A percentile compares a stretch with the other conserved stretches of the same genome.
Conservation (phyloP, 2,113 vertebrate genomes). For the Notothenia rossii region DNA sequence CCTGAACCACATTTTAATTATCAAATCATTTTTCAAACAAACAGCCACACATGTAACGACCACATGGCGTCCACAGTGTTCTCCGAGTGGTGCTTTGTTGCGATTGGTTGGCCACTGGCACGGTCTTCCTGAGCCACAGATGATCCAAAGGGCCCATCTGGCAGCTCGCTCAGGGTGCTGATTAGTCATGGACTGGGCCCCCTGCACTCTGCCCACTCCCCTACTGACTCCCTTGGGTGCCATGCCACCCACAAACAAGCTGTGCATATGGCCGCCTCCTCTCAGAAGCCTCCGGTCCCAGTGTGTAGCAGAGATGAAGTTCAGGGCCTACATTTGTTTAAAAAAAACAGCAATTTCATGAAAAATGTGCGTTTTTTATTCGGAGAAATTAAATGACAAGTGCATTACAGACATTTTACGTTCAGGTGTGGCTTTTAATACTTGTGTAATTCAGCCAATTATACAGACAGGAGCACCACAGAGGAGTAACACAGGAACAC, state of each 20-base stretch:
- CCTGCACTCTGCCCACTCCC: background rate
- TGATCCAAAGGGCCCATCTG: constrained; percentile 24
- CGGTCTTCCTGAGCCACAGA: background rate
- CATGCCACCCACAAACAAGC: constrained; percentile 14
- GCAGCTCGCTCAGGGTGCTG: constrained; percentile 20
- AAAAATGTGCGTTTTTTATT: too few species aligned
- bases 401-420: too few species aligned
- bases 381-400: too few species aligned
- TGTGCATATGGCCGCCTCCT: constrained; percentile 2
- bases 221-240: constrained; percentile 13
- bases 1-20: background rate
- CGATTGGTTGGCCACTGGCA: constrained; percentile 2
- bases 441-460: too few species aligned
- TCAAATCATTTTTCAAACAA: background rate
- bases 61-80: background rate
- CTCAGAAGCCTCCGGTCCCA: background rate
- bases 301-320: background rate
- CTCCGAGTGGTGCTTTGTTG: background rate
- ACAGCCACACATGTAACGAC: background rate
- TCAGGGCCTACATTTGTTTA: background rate
- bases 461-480: too few species aligned
- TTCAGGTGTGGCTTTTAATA: too few species aligned
- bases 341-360: too few species aligned
- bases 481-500: too few species aligned
- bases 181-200: constrained; percentile 22